Conservation (phyloP, 1,140 invertebrate species). For the Polypedilum vanderplanki region DNA sequence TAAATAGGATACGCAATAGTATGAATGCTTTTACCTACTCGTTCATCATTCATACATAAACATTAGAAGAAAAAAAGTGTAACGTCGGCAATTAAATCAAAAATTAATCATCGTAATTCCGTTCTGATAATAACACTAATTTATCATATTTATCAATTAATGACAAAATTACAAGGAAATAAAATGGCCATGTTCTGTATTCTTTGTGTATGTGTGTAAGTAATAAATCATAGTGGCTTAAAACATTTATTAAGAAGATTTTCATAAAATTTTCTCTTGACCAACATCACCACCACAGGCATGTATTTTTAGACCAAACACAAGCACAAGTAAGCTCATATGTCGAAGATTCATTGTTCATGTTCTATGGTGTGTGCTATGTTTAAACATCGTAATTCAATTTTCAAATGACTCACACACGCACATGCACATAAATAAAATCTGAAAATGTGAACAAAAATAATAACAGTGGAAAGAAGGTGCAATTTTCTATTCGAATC, state of each 20-base stretch:
- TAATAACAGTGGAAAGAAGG: background rate
- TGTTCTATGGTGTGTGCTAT: no score
- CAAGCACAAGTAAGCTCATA: background rate
- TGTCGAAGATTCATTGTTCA: background rate
- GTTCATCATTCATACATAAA: no score
- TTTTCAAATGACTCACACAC: background rate
- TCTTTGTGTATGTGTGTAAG: background rate
- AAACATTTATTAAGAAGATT: background rate
- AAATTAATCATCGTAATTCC: slow-evolving; percentile 27
- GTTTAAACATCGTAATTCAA: background rate
- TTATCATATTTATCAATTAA: slow-evolving; percentile 29
- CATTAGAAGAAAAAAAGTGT: background rate
- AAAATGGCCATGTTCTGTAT: background rate
- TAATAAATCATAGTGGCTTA: slow-evolving; percentile 23
- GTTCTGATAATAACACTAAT: slow-evolving; percentile 22
- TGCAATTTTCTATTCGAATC: background rate
- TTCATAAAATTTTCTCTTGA: slow-evolving; percentile 12
- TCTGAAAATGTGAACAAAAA: background rate
- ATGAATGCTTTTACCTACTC: no score
- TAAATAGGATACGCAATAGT: no score
- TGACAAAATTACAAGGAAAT: slow-evolving; percentile 28
- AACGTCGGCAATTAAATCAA: slow-evolving; percentile 14
- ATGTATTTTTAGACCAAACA: background rate
- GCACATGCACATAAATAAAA: background rate
- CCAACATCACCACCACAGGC: background rate